Conservation (phyloP, 2,797 vertebrate species). For the Lepus oiostolus region DNA sequence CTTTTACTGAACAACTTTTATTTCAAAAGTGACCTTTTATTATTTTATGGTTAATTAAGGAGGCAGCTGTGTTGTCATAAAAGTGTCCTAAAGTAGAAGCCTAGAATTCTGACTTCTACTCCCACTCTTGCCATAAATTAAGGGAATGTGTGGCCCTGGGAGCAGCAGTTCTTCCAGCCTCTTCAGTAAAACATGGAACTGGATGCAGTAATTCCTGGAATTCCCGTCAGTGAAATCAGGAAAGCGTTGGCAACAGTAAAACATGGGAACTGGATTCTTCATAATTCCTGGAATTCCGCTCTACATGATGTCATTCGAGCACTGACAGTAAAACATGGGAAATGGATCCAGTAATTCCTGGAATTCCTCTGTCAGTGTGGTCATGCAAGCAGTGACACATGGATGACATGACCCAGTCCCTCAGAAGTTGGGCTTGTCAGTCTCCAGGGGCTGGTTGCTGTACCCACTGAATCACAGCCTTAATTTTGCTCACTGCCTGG, state of each 20-base stretch:
- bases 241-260: not conserved
- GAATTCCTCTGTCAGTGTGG: no score
- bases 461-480: not conserved
- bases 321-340: not conserved
- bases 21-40: constrained; percentile 73
- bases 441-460: not conserved
- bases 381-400: no score
- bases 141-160: not conserved
- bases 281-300: no score
- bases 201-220: not conserved
- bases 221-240: not conserved
- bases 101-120: not conserved
- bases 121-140: constrained; percentile 23
- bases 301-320: not conserved
- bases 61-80: constrained; percentile 53
- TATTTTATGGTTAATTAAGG: constrained; percentile 72
- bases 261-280: not conserved
- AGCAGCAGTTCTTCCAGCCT: not conserved
- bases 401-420: no score
- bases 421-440: no score
- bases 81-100: constrained; percentile 36
- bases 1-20: constrained; percentile 64
- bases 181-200: not conserved
- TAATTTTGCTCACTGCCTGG: not conserved
- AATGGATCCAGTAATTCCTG: not conserved